Base-by-base conservation (phyloP, 2,113 vertebrate genomes). In the Cochlearius cochlearius region DNA sequence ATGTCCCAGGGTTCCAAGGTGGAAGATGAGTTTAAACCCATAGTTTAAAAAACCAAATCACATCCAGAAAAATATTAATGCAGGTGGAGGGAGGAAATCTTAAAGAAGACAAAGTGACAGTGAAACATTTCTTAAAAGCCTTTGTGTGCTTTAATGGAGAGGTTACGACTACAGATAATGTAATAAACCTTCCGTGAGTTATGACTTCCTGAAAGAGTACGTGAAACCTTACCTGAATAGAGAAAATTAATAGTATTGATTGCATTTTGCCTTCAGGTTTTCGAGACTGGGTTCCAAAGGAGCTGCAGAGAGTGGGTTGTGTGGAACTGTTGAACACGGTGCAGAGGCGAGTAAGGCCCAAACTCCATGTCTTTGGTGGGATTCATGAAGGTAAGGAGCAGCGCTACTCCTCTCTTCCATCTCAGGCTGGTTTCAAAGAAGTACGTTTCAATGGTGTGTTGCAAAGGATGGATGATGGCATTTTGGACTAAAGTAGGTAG, bases 261-360 rank as follows among this genome's bases (percentile, higher is more conserved):
- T 97, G 80, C 94, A 25, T 98, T 98, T 92, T 97, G 60, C 85
- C 92, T 68, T 90, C 95, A 99, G 99, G 99, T 93, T 99, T 99
- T 96, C 98, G 99, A 97, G 99, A 99, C 98, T 99, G 99, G 99
- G 99, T 99, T 94, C 99, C 99, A 11, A 99, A 99, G 96, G 99
- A 99, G 97, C 98, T 99, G 74, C 99, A 99, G 96, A 98, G 99
- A 93, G 99, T 99, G 78, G 99, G 99, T 88, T 99, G 99, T 27
- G 99, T 99, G 97, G 99, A 99, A 97, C 99, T 99, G 96, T 97
- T 99, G 93, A 99, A 99, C 98, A 99, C 99, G 0, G 99, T 99
- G 66, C 99, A 99, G 98, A 99, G 99, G 96, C 97, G 99, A 92
- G 99, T 99, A 10, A 98, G 99, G 43, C 99, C 99, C 96, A 99